phyloP scores from a whole-genome alignment of 2,113 vertebrate genomes.

The Anolis carolinensis region DNA sequence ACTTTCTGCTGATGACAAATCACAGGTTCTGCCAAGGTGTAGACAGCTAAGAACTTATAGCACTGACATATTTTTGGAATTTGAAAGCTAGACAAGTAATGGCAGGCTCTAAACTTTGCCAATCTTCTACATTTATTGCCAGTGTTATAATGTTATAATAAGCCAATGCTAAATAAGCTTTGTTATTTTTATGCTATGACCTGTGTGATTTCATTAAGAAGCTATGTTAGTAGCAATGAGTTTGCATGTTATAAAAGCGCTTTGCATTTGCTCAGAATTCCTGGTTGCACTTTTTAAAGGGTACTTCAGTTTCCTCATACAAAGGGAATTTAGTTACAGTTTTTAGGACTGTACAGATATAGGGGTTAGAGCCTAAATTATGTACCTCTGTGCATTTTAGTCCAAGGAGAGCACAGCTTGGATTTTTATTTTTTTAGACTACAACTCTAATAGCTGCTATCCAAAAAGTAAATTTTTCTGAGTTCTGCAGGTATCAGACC shows the following conservation, averaged over 20 bases:
- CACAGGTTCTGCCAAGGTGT: conserved; percentile 18
- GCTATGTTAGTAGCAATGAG: not conserved
- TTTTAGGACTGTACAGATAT: not conserved
- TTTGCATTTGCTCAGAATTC: not conserved
- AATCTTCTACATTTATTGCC: not conserved
- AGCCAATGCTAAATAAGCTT: not conserved
- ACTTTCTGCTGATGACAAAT: conserved; percentile 1
- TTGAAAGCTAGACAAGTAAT: not conserved
- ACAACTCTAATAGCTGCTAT: too few relatives aligned
- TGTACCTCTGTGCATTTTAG: not conserved
- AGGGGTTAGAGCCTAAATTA: not conserved
- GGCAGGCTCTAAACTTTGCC: not conserved
- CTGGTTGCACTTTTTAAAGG: not conserved
- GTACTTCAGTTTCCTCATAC: not conserved
- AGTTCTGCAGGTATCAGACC: not conserved
- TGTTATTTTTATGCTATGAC: not conserved
- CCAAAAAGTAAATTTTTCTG: too few relatives aligned
- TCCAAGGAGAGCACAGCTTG: not conserved
- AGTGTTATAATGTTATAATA: not conserved
- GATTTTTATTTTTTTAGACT: too few relatives aligned
- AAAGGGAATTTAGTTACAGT: not conserved
- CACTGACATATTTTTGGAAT: not conserved
- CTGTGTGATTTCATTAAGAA: not conserved
- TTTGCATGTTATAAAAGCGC: not conserved
- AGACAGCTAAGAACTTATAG: not conserved